Conservation (phyloP, 2,113 vertebrate species). For the Lonchura striata region DNA sequence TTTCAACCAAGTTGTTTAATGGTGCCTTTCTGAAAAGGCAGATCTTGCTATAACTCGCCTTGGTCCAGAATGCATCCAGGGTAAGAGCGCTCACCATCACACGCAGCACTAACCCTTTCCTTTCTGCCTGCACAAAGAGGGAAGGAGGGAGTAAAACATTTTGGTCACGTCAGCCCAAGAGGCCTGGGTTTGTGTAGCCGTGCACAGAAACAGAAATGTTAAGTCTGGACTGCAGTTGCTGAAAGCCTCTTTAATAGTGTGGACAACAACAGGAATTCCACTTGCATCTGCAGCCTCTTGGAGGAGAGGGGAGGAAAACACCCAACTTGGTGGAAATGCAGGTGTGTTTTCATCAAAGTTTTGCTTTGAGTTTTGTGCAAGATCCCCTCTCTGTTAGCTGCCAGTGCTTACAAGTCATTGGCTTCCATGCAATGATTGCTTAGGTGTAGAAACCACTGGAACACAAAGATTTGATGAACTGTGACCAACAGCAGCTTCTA, state of each 20-base stretch:
- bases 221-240: neutral
- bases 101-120: slow-evolving; percentile 6
- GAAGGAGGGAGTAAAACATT: neutral
- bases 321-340: neutral
- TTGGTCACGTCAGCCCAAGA: neutral
- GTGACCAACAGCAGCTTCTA: neutral
- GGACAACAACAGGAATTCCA: neutral
- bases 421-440: neutral
- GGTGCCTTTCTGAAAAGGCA: slow-evolving; percentile 48
- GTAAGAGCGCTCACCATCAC: neutral
- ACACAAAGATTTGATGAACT: neutral
- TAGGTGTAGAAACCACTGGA: neutral
- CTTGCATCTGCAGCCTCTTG: neutral
- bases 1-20: slow-evolving; percentile 68
- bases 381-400: neutral
- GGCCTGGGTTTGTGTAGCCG: neutral
- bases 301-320: neutral
- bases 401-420: neutral
- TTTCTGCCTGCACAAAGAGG: neutral
- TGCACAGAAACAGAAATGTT: neutral
- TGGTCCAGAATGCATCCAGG: neutral
- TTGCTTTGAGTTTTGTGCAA: neutral
- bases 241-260: neutral
- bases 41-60: neutral
- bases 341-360: neutral